phyloP scores from a whole-genome alignment of 2,888 invertebrate genomes.

The Frankliniella fusca region DNA sequence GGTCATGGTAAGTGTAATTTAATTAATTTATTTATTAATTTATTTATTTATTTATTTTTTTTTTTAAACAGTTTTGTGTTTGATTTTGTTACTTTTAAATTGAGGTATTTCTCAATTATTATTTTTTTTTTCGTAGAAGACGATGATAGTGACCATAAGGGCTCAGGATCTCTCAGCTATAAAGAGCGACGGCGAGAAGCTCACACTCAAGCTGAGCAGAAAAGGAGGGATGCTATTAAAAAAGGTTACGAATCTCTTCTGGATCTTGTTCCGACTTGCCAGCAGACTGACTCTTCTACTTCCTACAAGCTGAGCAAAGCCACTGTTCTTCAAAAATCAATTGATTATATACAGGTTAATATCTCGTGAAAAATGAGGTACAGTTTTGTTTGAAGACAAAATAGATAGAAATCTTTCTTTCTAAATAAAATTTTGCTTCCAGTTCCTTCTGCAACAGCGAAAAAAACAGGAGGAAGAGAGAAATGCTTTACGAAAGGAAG shows the following conservation, averaged over 20 bases:
- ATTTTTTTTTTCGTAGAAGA: conserved; percentile 50
- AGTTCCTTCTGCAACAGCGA: conserved; percentile 86
- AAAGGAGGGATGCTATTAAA: conserved; percentile 93
- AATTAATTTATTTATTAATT: neutral
- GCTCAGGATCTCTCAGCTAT: conserved; percentile 67
- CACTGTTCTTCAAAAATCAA: conserved; percentile 88
- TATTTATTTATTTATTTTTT: conserved; percentile 9
- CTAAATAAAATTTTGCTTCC: conserved; percentile 43
- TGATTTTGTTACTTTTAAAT: neutral
- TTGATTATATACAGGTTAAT: conserved; percentile 69
- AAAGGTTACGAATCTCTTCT: conserved; percentile 94
- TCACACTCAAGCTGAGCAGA: conserved; percentile 95
- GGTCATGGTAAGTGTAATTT: conserved; percentile 39
- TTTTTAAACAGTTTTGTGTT: neutral
- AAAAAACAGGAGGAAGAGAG: conserved; percentile 93
- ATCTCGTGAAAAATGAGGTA: neutral
- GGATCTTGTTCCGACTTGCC: conserved; percentile 88
- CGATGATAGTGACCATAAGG: conserved; percentile 57
- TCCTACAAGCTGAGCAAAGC: conserved; percentile 91
- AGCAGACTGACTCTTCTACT: conserved; percentile 84
- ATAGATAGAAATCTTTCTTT: neutral
- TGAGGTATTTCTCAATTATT: neutral
- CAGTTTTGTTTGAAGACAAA: conserved; percentile 13
- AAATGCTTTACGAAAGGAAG: conserved; percentile 82
- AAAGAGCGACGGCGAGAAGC: conserved; percentile 92